Evolutionary conservation across 2,888 invertebrate genomes (phyloP).

Genomic region (Lasiommata megera): DNA sequence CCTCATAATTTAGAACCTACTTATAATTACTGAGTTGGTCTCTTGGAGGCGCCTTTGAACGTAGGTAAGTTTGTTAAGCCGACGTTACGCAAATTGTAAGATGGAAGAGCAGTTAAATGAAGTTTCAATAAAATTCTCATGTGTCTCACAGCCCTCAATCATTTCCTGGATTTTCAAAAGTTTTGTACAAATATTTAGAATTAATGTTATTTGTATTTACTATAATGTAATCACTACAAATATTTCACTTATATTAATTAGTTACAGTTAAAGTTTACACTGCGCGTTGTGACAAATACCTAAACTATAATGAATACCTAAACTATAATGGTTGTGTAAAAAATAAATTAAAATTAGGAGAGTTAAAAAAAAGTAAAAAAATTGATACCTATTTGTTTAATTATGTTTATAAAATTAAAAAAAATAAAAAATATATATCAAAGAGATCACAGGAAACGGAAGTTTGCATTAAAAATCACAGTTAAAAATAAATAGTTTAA

Average conservation of each 20-base stretch:
- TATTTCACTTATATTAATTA: neutral
- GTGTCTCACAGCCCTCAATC: conserved; percentile 18
- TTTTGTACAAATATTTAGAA: neutral
- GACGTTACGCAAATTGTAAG: neutral
- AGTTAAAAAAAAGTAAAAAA: conserved; percentile 6
- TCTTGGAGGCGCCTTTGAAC: too few species aligned
- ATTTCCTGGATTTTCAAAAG: neutral
- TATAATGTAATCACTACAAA: neutral
- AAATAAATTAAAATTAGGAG: conserved; percentile 26
- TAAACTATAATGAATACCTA: neutral
- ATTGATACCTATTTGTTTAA: conserved; percentile 9
- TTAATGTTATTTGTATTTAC: neutral
- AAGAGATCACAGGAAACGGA: conserved; percentile 69
- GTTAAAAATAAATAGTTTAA: conserved; percentile 30
- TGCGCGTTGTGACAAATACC: neutral
- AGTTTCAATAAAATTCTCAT: neutral
- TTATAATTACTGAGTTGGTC: too few species aligned
- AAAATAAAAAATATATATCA: conserved; percentile 33
- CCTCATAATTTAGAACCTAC: too few species aligned
- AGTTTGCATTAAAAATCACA: conserved; percentile 62
- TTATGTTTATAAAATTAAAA: conserved; percentile 18
- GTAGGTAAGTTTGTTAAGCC: neutral
- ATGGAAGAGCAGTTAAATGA: neutral
- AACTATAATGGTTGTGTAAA: conserved; percentile 36
- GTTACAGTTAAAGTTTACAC: too few species aligned